Base-by-base conservation (phyloP, 2,113 vertebrate species). In the Tauraco erythrolophus region DNA sequence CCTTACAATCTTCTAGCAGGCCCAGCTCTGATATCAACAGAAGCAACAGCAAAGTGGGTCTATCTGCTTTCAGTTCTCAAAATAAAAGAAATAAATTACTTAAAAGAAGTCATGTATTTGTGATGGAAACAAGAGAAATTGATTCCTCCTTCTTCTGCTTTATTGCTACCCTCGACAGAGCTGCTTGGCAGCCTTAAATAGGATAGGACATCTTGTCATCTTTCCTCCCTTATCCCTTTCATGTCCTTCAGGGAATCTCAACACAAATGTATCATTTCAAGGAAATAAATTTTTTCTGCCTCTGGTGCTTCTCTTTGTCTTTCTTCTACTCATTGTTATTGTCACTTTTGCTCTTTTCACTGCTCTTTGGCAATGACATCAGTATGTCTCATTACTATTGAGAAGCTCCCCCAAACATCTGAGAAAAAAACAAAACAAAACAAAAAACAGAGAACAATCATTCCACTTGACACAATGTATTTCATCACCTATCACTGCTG, bases 291-390 rank as follows among this genome's bases (percentile, higher is more conserved):
- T 41, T 79, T 94, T 94, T 56, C 41, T 84, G 68, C 80, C 53
- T 30, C 56, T 71, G 62, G 86, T 51, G 89, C 43, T 66, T 83
- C 19, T 75, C 28, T 92, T 51, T 66, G 46, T 30, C 51, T 95
- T 92, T 94, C 41, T 81, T 89, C 54, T 86, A 70, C 11, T 83
- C 58, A 53, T 41, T 77, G 46, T 70, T 92, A 66, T 82, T 95
- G 86, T 78, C 43, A 75, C 58, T 96, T 91, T 81, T 87, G 72
- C 68, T 87, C 89, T 96, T 96, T 96, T 95, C 69, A 87, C 30
- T 66, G 51, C 0, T 10, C 7, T 62, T 62, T 48, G 56, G 41
- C 31, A 75, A 62, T 35, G 35, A 80, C 51, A 84, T 66, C 35
- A 23, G 31, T 58, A 56, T 75, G 72, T 75, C 35, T 19, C 18